Evolutionary conservation across 53 echinoderm and acorn worm species (phyloP), one percentile per base, ranked within the genome.

Genomic region (Luidia sarsii): DNA sequence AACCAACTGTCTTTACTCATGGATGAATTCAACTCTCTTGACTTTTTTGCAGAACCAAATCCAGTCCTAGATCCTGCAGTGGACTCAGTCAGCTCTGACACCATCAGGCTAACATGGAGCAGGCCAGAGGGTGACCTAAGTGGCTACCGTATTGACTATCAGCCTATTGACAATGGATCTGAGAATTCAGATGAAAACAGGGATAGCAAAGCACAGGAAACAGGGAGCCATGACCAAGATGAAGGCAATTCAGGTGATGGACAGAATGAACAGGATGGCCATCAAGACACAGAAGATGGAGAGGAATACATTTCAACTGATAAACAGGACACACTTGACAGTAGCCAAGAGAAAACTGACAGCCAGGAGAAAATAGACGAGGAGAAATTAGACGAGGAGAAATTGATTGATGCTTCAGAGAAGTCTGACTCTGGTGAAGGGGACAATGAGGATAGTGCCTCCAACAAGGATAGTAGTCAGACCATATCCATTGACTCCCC

Each of bases 81-180:
- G 21, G 92, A 88, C 48, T 85, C 72, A 18, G 18, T 30, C 70
- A 69, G 61, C 15, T 36, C 85, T 22, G 70, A 86, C 50, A 80
- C 82, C 38, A 82, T 94, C 67, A 80, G 72, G 3, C 50, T 94
- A 31, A 83, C 85, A 23, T 94, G 95, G 95, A 88, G 60, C 30
- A 91, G 87, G 60, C 89, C 89, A 2, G 89, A 89, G 33, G 91
- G 91, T 6, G 82, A 81, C 27, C 63, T 90, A 62, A 91, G 82
- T 61, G 95, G 91, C 38, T 94, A 89, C 56, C 67, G 83, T 57
- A 62, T 83, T 69, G 61, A 83, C 33, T 83, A 83, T 49, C 57
- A 27, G 52, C 83, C 83, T 18, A 41, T 27, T 13, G 68, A 35
- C 7, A 53, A 0, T 28, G 21, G 51, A 50, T 32, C 52, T 1